Conservation (phyloP, 2,888 invertebrate species). For the Megastigmus dorsalis region DNA sequence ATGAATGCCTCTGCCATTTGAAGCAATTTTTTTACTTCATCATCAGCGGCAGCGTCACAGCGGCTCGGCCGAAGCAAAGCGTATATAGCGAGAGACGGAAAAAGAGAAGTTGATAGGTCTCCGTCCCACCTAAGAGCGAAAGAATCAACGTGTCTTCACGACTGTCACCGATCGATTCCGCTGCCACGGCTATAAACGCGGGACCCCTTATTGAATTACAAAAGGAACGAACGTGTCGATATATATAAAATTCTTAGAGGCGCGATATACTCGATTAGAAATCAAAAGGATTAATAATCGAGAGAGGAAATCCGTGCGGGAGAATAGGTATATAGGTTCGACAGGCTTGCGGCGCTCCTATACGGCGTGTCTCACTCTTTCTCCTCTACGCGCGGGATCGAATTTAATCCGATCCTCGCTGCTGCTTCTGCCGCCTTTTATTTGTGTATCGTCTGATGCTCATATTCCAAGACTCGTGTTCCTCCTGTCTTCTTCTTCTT, state of each 20-base stretch:
- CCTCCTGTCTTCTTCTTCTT: neutral
- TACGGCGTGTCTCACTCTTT: neutral
- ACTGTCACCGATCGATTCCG: conserved; percentile 40
- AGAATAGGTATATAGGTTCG: neutral
- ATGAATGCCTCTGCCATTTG: conserved; percentile 42
- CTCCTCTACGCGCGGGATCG: neutral
- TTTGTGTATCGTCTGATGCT: neutral
- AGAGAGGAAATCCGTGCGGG: conserved; percentile 4
- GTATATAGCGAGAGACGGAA: too few relatives aligned
- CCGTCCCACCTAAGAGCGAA: too few relatives aligned
- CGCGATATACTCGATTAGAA: conserved; percentile 5
- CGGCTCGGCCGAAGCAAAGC: neutral
- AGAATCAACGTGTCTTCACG: conserved; percentile 51
- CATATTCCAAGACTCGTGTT: conserved; percentile 1
- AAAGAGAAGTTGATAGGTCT: too few relatives aligned
- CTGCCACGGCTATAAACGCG: neutral
- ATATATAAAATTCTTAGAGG: neutral
- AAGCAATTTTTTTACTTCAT: conserved; percentile 44
- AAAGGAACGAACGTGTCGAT: conserved; percentile 20
- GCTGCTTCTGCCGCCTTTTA: neutral
- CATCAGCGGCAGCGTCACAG: conserved; percentile 1
- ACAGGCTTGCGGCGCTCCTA: neutral
- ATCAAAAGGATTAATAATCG: conserved; percentile 32
- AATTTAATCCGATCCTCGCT: conserved; percentile 25
- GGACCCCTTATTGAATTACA: conserved; percentile 30